Evolutionary conservation across 2,113 vertebrate species (phyloP), one percentile per base, ranked within the genome.

Genomic region (Salvelinus sp.): DNA sequence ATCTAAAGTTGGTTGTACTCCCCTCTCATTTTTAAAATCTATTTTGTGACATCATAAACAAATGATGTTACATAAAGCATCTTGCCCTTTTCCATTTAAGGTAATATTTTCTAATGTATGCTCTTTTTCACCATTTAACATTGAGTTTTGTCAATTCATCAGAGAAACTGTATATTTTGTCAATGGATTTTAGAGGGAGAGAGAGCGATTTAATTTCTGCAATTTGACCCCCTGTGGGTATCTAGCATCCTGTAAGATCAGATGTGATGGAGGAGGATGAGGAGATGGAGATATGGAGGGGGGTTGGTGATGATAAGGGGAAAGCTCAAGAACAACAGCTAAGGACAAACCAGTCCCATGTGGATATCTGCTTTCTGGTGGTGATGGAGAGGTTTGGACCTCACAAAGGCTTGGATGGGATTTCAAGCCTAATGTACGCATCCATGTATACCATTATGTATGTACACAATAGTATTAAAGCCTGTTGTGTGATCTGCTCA

Each of bases 131-230:
- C 27, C 27, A 66, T 27, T 28, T 5, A 68, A 33, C 16, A 25
- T 23, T 28, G 13, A 14, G 23, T 22, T 66, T 66, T 20, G 18
- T 20, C 27, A 38, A 14, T 54, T 54, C 1, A 54, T 4, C 60
- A n/a, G 22, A 22, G 23, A 63, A n/a, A n/a, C n/a, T n/a, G n/a
- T n/a, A n/a, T n/a, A 27, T 28, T 23, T 13, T 80, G 79, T 85
- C 83, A 84, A 82, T 81, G 30, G 0, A 74, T 70, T 79, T 82
- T 85, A 74, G 80, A 82, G 83, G 77, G 82, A 87, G 83, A 74
- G 79, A 80, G 83, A 78, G 83, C 86, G 83, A 84, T 86, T 88
- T 88, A 88, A 85, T 89, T 88, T 84, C 88, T 84, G 83, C 86
- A 89, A 86, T 81, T 76, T 79, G 81, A 87, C 84, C 87, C 87